These are phyloP conservation scores for Argynnis bischoffii DNA, from an alignment of 2,888 invertebrate genomes.

Conservation along the genomic window DNA sequence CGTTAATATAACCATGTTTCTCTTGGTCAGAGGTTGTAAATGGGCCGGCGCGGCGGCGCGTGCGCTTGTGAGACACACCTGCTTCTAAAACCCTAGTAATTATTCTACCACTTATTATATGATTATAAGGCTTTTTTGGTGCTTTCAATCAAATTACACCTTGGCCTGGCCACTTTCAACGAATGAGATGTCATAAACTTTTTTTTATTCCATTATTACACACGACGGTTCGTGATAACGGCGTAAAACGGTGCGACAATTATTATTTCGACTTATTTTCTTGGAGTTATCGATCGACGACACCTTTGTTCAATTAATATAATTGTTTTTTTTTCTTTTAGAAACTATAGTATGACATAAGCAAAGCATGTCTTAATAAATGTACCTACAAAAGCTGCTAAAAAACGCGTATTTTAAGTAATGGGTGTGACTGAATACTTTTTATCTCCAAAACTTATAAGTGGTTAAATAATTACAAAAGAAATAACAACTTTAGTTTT, in stretches of 20 bases:
- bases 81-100: constrained; percentile 76
- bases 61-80: constrained; percentile 65
- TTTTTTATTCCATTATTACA: constrained; percentile 53
- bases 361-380: no score
- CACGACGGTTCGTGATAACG: constrained; percentile 58
- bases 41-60: constrained; percentile 55
- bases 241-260: constrained; percentile 63
- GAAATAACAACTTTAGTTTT: no score
- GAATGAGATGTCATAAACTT: constrained; percentile 81
- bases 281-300: constrained; percentile 26
- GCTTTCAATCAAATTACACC: constrained; percentile 83
- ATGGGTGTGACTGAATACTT: no score
- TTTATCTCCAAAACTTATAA: no score
- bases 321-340: constrained; percentile 15
- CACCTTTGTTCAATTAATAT: constrained; percentile 36
- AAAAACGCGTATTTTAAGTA: no score
- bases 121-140: constrained; percentile 81
- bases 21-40: constrained; percentile 48
- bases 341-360: background rate
- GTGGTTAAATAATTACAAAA: no score
- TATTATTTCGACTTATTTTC: constrained; percentile 34
- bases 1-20: constrained; percentile 59
- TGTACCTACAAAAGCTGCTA: no score
- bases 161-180: constrained; percentile 70
- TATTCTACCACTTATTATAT: constrained; percentile 81